These are phyloP conservation scores for Oscheius sp. DNA, from an alignment of 1,140 invertebrate species.

Conservation along the genomic window DNA sequence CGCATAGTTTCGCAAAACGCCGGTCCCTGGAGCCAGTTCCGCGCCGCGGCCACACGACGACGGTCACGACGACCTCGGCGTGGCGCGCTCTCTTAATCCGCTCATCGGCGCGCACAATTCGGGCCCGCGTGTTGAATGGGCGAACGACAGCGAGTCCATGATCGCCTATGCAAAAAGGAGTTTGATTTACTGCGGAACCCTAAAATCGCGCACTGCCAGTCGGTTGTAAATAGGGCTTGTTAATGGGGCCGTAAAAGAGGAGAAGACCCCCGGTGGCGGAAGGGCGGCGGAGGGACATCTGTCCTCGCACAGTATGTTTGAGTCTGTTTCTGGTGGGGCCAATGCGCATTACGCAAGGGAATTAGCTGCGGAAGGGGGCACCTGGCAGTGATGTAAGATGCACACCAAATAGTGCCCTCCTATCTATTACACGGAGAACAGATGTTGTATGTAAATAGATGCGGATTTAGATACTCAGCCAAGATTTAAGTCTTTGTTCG, in stretches of 20 bases:
- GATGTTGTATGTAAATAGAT: background rate
- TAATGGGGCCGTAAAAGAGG: background rate
- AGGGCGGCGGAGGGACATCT: background rate
- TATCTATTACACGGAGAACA: background rate
- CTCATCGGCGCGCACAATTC: background rate
- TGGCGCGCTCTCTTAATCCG: background rate
- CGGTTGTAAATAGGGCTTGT: background rate
- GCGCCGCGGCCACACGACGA: background rate
- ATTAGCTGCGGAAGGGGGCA: background rate
- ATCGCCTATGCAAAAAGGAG: background rate
- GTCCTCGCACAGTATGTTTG: background rate
- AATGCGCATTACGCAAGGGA: background rate
- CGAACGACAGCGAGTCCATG: background rate
- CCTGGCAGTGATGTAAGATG: conserved; percentile 5
- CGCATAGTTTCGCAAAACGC: background rate
- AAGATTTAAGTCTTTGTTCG: background rate
- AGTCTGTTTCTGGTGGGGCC: background rate
- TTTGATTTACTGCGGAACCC: background rate
- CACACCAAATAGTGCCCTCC: too few relatives aligned
- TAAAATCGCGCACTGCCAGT: background rate
- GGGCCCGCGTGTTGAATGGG: background rate
- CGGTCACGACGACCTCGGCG: background rate
- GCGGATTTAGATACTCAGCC: background rate
- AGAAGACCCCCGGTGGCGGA: background rate
- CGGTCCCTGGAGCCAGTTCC: background rate